A percentile compares a stretch with the other conserved stretches of the same genome.
Conservation (phyloP, 2,888 invertebrate genomes). For the Morpho helenor region DNA sequence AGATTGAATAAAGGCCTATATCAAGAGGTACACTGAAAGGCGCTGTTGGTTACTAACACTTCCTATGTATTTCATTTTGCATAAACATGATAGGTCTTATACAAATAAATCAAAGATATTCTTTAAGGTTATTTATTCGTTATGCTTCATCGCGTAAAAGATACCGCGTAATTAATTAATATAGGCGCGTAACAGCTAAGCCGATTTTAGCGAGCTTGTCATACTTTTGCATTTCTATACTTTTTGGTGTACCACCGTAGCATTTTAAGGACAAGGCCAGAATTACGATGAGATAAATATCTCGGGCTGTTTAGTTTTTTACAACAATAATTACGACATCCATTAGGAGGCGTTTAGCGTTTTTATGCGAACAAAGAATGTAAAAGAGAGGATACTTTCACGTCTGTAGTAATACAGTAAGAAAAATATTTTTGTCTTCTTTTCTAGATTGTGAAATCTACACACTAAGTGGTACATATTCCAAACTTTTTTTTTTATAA, state of each 20-base stretch:
- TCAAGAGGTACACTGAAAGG: no score
- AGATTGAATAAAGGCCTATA: no score
- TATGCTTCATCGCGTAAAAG: no score
- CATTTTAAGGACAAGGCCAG: conserved; percentile 39
- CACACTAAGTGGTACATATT: no score
- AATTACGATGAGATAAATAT: conserved; percentile 51
- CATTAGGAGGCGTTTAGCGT: conserved; percentile 53
- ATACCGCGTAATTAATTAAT: neutral
- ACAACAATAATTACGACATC: conserved; percentile 46
- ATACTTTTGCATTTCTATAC: conserved; percentile 31
- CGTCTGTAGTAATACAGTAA: conserved; percentile 17
- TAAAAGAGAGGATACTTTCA: conserved; percentile 33
- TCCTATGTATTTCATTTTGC: no score
- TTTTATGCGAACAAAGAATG: conserved; percentile 43
- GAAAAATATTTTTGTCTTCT: neutral
- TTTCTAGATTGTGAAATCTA: neutral
- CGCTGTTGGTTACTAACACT: no score
- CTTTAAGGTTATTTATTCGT: no score
- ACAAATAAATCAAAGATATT: no score
- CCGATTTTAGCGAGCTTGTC: conserved; percentile 24
- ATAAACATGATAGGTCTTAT: no score
- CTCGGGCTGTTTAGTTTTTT: conserved; percentile 43
- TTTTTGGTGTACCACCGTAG: conserved; percentile 34
- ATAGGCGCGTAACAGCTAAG: conserved; percentile 9
- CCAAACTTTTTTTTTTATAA: no score